These are phyloP conservation scores for Calephelis nemesis DNA, from an alignment of 1,140 invertebrate species.

Conservation along the genomic window DNA sequence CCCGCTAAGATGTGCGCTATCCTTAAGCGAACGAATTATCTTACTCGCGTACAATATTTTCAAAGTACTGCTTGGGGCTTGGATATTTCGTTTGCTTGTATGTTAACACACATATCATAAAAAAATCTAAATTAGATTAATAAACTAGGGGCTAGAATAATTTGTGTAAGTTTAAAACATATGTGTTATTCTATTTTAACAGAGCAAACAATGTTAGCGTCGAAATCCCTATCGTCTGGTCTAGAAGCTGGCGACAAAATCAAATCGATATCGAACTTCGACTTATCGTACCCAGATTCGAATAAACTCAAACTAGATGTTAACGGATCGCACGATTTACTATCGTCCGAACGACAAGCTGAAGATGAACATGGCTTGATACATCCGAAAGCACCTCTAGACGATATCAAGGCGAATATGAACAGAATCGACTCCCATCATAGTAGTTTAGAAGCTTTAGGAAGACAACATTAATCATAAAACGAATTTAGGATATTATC, in stretches of 20 bases:
- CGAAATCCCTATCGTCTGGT: constrained; percentile 52
- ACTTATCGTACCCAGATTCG: constrained; percentile 49
- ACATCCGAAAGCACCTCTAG: constrained; percentile 33
- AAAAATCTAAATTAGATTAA: too few relatives aligned
- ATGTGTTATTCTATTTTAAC: constrained; percentile 21
- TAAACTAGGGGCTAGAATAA: too few relatives aligned
- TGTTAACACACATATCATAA: too few relatives aligned
- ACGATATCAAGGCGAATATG: constrained; percentile 75
- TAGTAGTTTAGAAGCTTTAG: constrained; percentile 62
- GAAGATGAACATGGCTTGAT: constrained; percentile 31
- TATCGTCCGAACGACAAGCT: constrained; percentile 45
- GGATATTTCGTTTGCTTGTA: too few relatives aligned
- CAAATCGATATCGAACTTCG: constrained; percentile 55
- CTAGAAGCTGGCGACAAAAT: constrained; percentile 47
- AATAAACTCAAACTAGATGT: constrained; percentile 33
- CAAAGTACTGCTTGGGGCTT: neutral
- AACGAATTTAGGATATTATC: neutral
- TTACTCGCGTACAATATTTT: neutral
- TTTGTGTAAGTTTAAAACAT: too few relatives aligned
- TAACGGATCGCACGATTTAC: constrained; percentile 62
- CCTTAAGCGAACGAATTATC: too few relatives aligned
- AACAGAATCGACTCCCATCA: constrained; percentile 76
- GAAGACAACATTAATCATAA: constrained; percentile 31
- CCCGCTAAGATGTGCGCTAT: too few relatives aligned
- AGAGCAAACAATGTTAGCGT: constrained; percentile 45